phyloP scores from a whole-genome alignment of 2,797 vertebrate genomes.

The Allobates femoralis region DNA sequence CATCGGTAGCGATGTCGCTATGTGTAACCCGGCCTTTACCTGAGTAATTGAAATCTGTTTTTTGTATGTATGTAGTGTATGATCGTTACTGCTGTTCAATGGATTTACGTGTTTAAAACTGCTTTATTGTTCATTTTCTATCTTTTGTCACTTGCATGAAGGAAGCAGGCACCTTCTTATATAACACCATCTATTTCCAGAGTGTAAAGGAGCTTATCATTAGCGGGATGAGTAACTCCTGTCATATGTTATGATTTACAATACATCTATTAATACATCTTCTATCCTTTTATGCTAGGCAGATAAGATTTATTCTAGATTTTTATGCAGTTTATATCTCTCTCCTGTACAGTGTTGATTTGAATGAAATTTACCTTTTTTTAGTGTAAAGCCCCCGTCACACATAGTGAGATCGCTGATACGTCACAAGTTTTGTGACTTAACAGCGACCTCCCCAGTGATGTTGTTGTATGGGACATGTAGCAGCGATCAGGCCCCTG shows the following conservation, averaged over 20 bases:
- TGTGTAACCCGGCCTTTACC: no score
- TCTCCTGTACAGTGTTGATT: not conserved
- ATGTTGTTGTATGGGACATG: no score
- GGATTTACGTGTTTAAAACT: not conserved
- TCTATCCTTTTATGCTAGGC: not conserved
- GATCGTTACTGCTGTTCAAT: not conserved
- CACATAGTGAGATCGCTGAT: no score
- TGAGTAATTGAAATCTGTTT: no score
- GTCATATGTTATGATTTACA: slow-evolving; percentile 25
- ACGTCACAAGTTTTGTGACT: no score
- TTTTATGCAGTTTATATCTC: not conserved
- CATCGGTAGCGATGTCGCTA: no score
- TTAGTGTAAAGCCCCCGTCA: no score
- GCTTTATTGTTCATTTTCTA: not conserved
- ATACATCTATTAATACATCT: slow-evolving; percentile 23
- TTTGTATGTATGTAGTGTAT: not conserved
- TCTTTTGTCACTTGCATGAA: not conserved
- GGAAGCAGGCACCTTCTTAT: not conserved
- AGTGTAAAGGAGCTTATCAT: slow-evolving; percentile 38
- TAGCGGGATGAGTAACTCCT: slow-evolving; percentile 44
- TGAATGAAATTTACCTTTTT: not conserved
- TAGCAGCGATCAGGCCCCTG: no score
- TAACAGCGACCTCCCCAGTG: no score
- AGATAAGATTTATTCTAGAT: not conserved
- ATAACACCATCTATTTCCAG: slow-evolving; percentile 46